Percentiles rank a stretch among this genome's conserved stretches.
Conservation (phyloP, 2,113 vertebrate genomes). For the Columba janthina region DNA sequence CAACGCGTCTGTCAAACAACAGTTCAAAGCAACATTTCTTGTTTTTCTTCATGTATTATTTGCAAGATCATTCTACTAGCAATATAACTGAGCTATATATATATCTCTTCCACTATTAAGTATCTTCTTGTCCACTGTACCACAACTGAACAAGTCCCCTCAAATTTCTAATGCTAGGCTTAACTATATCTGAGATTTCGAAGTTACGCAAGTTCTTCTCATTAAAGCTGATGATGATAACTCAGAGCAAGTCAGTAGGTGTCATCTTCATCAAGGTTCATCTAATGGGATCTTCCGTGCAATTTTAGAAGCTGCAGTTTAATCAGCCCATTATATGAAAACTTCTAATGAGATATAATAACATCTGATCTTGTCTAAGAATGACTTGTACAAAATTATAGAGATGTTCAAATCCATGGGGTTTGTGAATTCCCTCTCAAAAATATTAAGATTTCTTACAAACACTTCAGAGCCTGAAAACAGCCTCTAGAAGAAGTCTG, state of each 20-base stretch:
- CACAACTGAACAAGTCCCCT: background rate
- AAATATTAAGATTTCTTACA: background rate
- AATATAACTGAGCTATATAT: background rate
- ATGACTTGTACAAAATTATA: background rate
- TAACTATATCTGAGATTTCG: background rate
- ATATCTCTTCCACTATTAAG: background rate
- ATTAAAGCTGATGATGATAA: background rate
- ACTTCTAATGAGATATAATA: background rate
- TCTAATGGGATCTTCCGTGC: background rate
- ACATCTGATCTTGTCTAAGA: background rate
- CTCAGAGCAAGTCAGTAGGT: constrained; percentile 11
- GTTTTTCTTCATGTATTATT: background rate
- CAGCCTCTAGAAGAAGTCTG: background rate
- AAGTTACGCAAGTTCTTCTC: background rate
- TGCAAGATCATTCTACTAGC: too few relatives aligned
- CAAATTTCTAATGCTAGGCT: background rate
- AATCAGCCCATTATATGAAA: background rate
- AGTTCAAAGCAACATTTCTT: background rate
- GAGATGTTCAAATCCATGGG: background rate
- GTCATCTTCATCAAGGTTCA: background rate
- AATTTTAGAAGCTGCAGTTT: background rate
- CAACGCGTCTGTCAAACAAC: background rate
- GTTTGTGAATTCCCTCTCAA: background rate
- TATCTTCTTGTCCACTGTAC: background rate
- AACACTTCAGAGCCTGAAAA: background rate